These are phyloP conservation scores for Rhopalosiphum maidis DNA, from an alignment of 1,140 invertebrate genomes.

Conservation along the genomic window DNA sequence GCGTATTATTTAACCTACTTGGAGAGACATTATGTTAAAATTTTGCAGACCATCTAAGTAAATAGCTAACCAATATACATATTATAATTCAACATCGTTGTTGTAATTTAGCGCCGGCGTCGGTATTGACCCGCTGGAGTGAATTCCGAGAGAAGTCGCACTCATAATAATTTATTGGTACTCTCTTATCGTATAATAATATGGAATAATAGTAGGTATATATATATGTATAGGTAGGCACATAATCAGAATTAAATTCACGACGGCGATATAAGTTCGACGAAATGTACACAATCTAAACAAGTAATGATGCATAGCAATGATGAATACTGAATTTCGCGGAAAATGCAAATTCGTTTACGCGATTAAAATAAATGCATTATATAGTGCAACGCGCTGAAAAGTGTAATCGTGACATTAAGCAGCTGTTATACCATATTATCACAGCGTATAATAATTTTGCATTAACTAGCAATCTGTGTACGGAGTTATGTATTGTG, in stretches of 20 bases:
- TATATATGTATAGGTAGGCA: not conserved
- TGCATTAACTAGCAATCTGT: not conserved
- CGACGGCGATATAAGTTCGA: not conserved
- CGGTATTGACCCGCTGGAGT: not conserved
- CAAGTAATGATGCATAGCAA: not conserved
- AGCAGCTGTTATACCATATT: not conserved
- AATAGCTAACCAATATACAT: not conserved
- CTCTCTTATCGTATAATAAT: not conserved
- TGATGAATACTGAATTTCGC: not conserved
- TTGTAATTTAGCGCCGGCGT: not conserved
- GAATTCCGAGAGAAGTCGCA: not conserved
- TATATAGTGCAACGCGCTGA: not conserved
- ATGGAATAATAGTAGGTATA: not conserved
- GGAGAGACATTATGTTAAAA: not conserved
- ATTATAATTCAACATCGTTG: not conserved
- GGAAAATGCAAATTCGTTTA: not conserved
- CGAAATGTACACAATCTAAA: not conserved
- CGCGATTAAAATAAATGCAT: not conserved
- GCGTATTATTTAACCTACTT: not conserved
- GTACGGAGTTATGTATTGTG: not conserved
- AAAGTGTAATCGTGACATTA: not conserved
- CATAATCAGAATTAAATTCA: not conserved
- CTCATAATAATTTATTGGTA: not conserved
- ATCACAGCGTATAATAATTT: not conserved
- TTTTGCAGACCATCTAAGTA: not conserved